Conservation (phyloP, 1,140 invertebrate species). For the Ostrea edulis region DNA sequence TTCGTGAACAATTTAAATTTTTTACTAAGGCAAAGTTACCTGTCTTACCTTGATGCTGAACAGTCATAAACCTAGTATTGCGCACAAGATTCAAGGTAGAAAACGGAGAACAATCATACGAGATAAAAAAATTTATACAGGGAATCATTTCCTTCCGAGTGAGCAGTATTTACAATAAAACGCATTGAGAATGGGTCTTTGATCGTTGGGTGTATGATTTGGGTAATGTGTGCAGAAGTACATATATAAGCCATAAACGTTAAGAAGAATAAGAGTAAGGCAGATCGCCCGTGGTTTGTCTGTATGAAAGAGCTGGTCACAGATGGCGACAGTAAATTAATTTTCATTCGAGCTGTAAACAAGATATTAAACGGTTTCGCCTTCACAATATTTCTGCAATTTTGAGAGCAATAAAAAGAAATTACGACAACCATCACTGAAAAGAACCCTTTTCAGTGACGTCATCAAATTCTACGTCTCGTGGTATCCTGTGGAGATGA, state of each 20-base stretch:
- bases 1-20: neutral
- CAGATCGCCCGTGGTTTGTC: neutral
- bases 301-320: constrained; percentile 24
- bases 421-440: neutral
- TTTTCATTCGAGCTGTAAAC: constrained; percentile 38
- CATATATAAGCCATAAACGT: constrained; percentile 35
- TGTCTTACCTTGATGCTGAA: neutral
- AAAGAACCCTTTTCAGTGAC: constrained; percentile 15
- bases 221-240: constrained; percentile 20
- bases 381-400: constrained; percentile 30
- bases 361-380: constrained; percentile 35
- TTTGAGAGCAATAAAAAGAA: constrained; percentile 22
- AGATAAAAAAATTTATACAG: neutral
- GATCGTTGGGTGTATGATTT: constrained; percentile 14
- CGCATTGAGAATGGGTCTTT: neutral
- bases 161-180: neutral
- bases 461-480: constrained; percentile 18
- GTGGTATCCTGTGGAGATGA: constrained; percentile 9
- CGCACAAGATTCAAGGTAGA: no score
- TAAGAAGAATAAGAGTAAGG: neutral
- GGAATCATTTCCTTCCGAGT: neutral
- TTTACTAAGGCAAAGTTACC: neutral
- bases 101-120: no score
- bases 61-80: no score
- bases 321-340: constrained; percentile 35